phyloP scores from a whole-genome alignment of 2,888 invertebrate species.

The Tryphoninae sp. region DNA sequence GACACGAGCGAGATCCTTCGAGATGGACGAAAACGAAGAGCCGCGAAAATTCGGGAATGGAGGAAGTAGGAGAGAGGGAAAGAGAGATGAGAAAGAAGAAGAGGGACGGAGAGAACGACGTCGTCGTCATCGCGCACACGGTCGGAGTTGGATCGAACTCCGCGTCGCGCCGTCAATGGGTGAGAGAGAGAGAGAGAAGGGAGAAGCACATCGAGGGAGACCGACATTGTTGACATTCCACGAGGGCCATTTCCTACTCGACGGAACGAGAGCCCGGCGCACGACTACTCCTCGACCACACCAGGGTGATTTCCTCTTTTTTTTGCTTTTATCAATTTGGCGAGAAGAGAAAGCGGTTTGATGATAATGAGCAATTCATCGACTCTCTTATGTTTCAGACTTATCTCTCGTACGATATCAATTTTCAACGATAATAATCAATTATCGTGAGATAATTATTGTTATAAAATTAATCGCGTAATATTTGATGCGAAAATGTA shows the following conservation, averaged over 20 bases:
- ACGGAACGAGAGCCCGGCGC: background rate
- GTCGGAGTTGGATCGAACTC: conserved; percentile 1
- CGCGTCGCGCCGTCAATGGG: background rate
- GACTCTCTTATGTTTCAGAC: background rate
- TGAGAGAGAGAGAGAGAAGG: background rate
- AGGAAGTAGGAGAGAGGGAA: background rate
- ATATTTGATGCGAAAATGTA: too few species aligned
- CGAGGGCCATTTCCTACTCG: conserved; percentile 33
- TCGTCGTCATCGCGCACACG: conserved; percentile 16
- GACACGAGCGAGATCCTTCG: conserved; percentile 2
- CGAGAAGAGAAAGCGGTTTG: background rate
- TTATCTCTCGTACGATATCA: background rate
- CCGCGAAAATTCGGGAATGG: background rate
- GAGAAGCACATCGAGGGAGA: background rate
- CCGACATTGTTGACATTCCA: conserved; percentile 57
- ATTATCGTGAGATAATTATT: background rate
- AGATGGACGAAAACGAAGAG: background rate
- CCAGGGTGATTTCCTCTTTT: background rate
- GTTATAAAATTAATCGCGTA: too few species aligned
- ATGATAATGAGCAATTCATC: background rate
- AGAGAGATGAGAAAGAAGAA: background rate
- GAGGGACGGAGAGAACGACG: conserved; percentile 5
- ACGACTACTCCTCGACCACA: background rate
- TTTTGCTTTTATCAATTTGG: background rate
- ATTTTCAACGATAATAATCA: background rate